Percentiles rank a stretch among this genome's conserved stretches.
Conservation (phyloP, 1,140 invertebrate species). For the Hyphantria cunea region DNA sequence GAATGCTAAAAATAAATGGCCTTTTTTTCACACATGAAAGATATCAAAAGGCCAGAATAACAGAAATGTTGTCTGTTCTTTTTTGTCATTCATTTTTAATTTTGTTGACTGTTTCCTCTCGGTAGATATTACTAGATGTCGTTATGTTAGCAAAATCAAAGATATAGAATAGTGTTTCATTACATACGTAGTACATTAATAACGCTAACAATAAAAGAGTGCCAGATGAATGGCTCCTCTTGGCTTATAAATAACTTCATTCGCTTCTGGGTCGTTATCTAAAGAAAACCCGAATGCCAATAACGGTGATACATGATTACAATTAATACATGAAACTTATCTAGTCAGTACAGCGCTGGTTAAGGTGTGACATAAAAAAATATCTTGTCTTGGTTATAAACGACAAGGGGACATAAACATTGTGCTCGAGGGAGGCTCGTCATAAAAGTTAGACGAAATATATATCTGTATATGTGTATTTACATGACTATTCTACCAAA, state of each 20-base stretch:
- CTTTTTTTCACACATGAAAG: slow-evolving; percentile 44
- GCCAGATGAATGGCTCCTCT: too few relatives aligned
- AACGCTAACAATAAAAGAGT: too few relatives aligned
- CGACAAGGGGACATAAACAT: slow-evolving; percentile 44
- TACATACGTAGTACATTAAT: too few relatives aligned
- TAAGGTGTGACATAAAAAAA: slow-evolving; percentile 41
- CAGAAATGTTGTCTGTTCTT: slow-evolving; percentile 52
- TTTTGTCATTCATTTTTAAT: slow-evolving; percentile 20
- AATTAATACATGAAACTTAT: not conserved
- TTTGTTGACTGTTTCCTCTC: too few relatives aligned
- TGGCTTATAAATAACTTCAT: too few relatives aligned
- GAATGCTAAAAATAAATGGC: slow-evolving; percentile 51
- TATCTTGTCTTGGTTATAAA: slow-evolving; percentile 55
- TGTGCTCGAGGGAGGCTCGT: slow-evolving; percentile 39
- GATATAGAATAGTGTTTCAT: too few relatives aligned
- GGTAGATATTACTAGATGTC: not conserved
- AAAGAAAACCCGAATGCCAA: too few relatives aligned
- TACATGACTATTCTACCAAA: too few relatives aligned
- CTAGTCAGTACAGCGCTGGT: slow-evolving; percentile 10
- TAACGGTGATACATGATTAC: too few relatives aligned
- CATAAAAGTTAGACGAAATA: slow-evolving; percentile 54
- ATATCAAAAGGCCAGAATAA: slow-evolving; percentile 36
- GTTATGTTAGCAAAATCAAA: slow-evolving; percentile 10
- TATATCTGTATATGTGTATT: slow-evolving; percentile 20
- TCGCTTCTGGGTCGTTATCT: too few relatives aligned